Base-by-base conservation (phyloP, 2,888 invertebrate species). In the Pyrochroa serraticornis region DNA sequence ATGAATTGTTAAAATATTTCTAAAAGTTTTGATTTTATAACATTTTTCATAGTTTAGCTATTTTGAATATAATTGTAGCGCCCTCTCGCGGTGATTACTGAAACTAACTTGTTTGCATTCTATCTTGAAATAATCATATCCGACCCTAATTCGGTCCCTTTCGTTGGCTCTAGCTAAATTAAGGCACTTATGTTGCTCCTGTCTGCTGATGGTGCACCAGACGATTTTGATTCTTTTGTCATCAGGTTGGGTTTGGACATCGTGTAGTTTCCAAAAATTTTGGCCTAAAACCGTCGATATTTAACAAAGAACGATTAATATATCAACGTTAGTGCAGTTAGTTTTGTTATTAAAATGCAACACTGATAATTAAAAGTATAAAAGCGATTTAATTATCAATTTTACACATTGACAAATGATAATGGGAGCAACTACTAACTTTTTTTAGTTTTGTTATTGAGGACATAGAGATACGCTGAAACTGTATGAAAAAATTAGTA, bases 121-220 rank as follows among this genome's bases (percentile, higher is more conserved):
- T 6, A 94, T 74, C 63, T 87, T 84, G 66, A 91, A 82, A 59
- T 84, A 86, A 53, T 85, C 83, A 48, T 82, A 81, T 44, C 85
- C 86, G 71, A 91, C 88, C 30, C 84, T 75, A 0, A 85, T 83
- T 53, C 82, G 84, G 73, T 92, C 90, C 39, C 86, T 80, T 65
- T 86, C 81, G 0, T 90, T 81, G 1, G 90, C 88, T 62, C 80
- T 83, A 0, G 89, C 84, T 63, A 96, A 85, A 64, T 89, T 90
- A 58, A 83, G 80, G 77, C 97, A 97, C 82, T 97, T 97, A 52
- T 83, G 82, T 68, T 89, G 88, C 74, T 96, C 97, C 7, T 85
- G 84, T 30, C 81, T 69, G 44, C 87, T 92, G 14, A 90, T 87
- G 0, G 94, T 93, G 77, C 97, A 97, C 95, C 96, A 97, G 22